Base-by-base conservation (phyloP, 2,888 invertebrate species). In the Tenthredo distinguenda region DNA sequence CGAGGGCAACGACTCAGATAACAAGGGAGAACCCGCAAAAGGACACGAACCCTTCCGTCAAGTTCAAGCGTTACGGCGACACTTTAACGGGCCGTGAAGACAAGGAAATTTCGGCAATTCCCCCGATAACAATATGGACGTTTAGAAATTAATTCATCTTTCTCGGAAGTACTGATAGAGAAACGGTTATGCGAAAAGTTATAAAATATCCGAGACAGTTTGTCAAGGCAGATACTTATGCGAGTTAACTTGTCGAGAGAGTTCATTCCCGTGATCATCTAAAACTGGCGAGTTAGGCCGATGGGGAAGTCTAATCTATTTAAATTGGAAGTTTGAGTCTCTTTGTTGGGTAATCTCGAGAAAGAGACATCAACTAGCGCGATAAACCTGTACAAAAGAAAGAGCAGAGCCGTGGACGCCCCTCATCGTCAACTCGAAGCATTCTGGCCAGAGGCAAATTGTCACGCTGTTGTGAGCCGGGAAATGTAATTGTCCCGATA, bases 381-480 rank as follows among this genome's bases (percentile, higher is more conserved):
- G 68, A 68, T 68, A 68, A 34, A 10, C 34, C 18, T 34, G 34
- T 34, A 68, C 68, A 68, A 34, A 68, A 34, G 31, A 18, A 18
- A 34, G 68, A 34, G 26, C 12, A 62, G 26, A 10, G 26, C 55
- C 26, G 26, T 62, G 21, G 62, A 47, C 15, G 43, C 43, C 47
- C 21, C 47, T 31, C 55, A 10, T 77, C 9, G 34, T 77, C 77
- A 55, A 77, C 77, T 50, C n/a, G 31, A 26, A 77, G 34, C n/a
- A 50, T 50, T 77, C 47, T 34, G 77, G 47, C 50, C 77, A 77
- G 77, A 55, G 77, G 18, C 50, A 18, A 50, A 50, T 50, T 77
- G 77, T 34, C 77, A 55, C 26, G 55, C 47, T 55, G 31, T 31
- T 50, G 9, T 68, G 26, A 72, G 9, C 34, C n/a, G 72, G 34